These are phyloP conservation scores for Athene noctua DNA, from an alignment of 2,113 vertebrate species.

Conservation along the genomic window DNA sequence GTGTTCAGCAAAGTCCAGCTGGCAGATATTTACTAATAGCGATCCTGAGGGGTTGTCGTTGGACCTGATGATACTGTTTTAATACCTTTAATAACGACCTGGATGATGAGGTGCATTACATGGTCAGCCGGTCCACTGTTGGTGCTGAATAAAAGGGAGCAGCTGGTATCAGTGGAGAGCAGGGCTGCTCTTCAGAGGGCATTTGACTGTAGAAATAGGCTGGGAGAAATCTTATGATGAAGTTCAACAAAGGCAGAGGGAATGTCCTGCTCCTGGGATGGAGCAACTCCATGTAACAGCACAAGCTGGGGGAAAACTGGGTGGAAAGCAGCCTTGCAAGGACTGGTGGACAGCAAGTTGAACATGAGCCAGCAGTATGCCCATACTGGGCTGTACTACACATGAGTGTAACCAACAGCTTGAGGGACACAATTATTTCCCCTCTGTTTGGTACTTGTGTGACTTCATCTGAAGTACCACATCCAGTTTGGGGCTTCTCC, in stretches of 20 bases:
- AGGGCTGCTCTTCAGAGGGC: background rate
- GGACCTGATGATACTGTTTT: background rate
- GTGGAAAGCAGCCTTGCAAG: background rate
- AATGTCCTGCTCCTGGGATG: background rate
- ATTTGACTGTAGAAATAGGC: background rate
- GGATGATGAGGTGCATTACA: background rate
- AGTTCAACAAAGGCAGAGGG: background rate
- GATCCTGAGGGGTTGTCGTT: background rate
- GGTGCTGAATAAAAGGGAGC: background rate
- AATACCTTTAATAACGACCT: background rate
- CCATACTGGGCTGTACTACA: background rate
- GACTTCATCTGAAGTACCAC: background rate
- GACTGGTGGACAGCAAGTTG: background rate
- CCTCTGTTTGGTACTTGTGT: background rate
- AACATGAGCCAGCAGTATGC: background rate
- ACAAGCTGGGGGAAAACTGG: background rate
- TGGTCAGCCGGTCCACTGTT: background rate
- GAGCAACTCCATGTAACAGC: background rate
- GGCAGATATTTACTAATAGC: background rate
- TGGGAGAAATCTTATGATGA: background rate
- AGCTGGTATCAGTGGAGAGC: background rate
- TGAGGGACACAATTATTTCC: background rate
- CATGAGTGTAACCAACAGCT: background rate
- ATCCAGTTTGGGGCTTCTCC: background rate
- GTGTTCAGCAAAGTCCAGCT: background rate